Conservation (phyloP, 1,140 invertebrate species). For the Atopsyche davidsoni region DNA sequence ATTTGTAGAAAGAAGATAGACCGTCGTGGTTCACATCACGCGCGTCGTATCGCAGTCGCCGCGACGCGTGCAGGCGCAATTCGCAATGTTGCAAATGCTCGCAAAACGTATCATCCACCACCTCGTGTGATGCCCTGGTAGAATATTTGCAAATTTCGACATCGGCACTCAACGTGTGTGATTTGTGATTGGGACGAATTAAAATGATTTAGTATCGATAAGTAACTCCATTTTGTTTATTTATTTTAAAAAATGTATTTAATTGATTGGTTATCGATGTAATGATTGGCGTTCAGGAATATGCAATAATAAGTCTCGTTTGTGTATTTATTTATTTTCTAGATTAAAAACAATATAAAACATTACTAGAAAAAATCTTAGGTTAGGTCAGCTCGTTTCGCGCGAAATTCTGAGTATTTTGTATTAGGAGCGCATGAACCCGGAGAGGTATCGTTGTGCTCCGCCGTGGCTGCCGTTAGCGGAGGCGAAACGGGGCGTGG, state of each 20-base stretch:
- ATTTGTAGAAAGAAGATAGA: background rate
- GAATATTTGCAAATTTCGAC: conserved; percentile 30
- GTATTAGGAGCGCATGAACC: conserved; percentile 22
- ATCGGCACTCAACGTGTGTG: conserved; percentile 13
- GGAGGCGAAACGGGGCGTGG: background rate
- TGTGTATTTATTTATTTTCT: too few relatives aligned
- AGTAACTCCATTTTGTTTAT: too few relatives aligned
- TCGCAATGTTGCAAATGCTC: conserved; percentile 27
- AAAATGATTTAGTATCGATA: too few relatives aligned
- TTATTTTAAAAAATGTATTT: too few relatives aligned
- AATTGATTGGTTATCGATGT: too few relatives aligned
- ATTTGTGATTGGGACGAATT: background rate
- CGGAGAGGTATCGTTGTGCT: background rate
- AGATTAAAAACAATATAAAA: too few relatives aligned
- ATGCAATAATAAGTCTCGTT: too few relatives aligned
- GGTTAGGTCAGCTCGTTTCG: conserved; percentile 27
- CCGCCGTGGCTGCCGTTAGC: background rate
- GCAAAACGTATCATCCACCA: conserved; percentile 6
- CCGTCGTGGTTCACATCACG: background rate
- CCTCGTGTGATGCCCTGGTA: conserved; percentile 23
- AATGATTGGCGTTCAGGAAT: too few relatives aligned
- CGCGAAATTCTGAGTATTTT: conserved; percentile 29
- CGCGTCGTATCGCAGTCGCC: background rate
- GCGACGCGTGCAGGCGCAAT: conserved; percentile 10
- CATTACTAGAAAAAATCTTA: conserved; percentile 23